Evolutionary conservation across 2,888 invertebrate species (phyloP), one percentile per base, ranked within the genome.

Genomic region (Stenoptilia bipunctidactyla): DNA sequence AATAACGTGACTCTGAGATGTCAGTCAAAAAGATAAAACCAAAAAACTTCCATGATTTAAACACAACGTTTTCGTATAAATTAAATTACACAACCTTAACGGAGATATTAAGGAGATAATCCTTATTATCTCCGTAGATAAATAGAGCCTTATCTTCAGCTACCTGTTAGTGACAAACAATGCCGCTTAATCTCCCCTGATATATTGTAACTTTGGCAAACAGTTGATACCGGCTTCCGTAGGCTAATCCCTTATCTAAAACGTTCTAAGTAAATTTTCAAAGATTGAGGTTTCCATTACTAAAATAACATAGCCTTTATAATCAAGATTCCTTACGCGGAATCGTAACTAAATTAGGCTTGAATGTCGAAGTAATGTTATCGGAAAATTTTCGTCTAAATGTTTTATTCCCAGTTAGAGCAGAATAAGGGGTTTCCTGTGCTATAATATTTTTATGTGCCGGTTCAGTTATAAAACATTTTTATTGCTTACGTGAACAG

Each of bases 151-250:
- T 76, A 76, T 76, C 76, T 51, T 47, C 44, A 58, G 68, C 62
- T 66, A 64, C 62, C 64, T 60, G 57, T 59, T 59, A 53, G 66
- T 73, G 75, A 77, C 73, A 80, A 75, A 76, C 79, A 71, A 59
- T 61, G 66, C 58, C 61, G 56, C 56, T 50, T 74, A 75, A 76
- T 79, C 80, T 75, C 46, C 50, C 46, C 53, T 72, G 75, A 75
- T 69, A 77, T 61, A 58, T 63, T 67, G 62, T n/a, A n/a, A n/a
- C 55, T 53, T 58, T 53, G 61, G 61, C 66, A 79, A 82, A 82
- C 79, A 77, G 48, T 53, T 56, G 60, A 58, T 58, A 61, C 56
- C 73, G 74, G 79, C 82, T 76, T 80, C 82, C 82, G 76, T 69
- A 58, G 58, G 55, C 20, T 20, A 20, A 20, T 20, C 20, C 20